Base-by-base conservation (phyloP, 2,888 invertebrate species). In the Hypsopygia costalis region DNA sequence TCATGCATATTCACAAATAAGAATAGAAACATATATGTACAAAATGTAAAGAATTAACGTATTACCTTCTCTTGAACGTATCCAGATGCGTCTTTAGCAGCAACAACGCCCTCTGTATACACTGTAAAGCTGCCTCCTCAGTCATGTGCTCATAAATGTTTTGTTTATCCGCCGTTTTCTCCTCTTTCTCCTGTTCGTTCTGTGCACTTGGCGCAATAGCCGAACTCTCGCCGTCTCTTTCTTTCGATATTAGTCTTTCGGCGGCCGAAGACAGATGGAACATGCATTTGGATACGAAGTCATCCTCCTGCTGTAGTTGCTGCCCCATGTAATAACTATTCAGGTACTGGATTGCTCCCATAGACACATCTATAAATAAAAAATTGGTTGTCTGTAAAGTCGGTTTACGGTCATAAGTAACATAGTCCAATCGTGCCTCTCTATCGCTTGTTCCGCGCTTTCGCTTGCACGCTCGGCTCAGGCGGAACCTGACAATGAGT, bases 281-380 rank as follows among this genome's bases (percentile, higher is more conserved):
- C 97, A 98, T 98, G 72, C 98, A 98, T 53, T 97, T 94, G 30
- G 95, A 93, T 0, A 98, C 95, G 74, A 98, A 98, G 67, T 98
- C 97, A 44, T 95, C 94, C 78, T 98, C 98, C 58, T 96, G 94
- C 53, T 97, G 95, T 31, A 98, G 75, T 66, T 96, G 95, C 46
- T 97, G 95, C 5, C 96, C 95, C 92, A 98, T 97, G 79, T 98
- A 98, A 78, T 97, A 97, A 65, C 94, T 94, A 75, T 98, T 98
- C 41, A 98, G 91, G 71, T 97, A 97, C 70, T 97, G 97, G 56
- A 98, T 98, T 0, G 98, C 97, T 1, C 97, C 95, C 93, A 97
- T 93, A 51, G 97, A 97, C 1, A 98, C 98, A 69, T 98, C 97
- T 80, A 59, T 0, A 61, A 61, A 30, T 11, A 44, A 16, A 36